These are phyloP conservation scores for Brachionus manjavacas DNA, from an alignment of 1,140 invertebrate species.

Conservation along the genomic window DNA sequence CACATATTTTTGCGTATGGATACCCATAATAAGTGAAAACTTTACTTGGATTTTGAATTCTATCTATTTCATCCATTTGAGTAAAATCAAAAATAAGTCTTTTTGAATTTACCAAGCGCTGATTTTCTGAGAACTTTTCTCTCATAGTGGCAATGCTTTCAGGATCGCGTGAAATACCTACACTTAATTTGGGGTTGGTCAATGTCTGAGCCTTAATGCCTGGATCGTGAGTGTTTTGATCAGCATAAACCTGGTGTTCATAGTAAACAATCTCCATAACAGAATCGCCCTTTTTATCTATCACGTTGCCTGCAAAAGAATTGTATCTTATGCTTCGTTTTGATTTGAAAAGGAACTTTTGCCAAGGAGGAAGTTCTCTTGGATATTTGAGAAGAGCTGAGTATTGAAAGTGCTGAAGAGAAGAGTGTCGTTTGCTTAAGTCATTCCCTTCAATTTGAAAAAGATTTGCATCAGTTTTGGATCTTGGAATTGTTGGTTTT, in stretches of 20 bases:
- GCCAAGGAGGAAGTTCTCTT: not conserved
- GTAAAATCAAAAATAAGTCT: not conserved
- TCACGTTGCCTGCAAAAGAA: not conserved
- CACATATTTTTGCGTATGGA: constrained; percentile 14
- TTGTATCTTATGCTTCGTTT: not conserved
- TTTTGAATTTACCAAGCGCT: not conserved
- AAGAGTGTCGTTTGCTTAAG: not conserved
- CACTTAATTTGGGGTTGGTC: not conserved
- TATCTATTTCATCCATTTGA: not conserved
- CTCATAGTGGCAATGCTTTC: not conserved
- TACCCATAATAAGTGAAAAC: not conserved
- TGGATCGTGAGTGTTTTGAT: not conserved
- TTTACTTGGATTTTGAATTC: not conserved
- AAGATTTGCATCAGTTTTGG: not conserved
- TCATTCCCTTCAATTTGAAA: not conserved
- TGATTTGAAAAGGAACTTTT: not conserved
- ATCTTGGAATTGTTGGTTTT: not conserved
- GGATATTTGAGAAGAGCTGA: not conserved
- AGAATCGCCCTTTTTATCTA: not conserved
- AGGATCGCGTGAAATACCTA: not conserved
- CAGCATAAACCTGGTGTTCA: not conserved
- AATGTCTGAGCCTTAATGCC: not conserved
- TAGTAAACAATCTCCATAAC: not conserved
- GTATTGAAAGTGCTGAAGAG: not conserved
- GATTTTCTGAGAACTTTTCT: not conserved